phyloP scores from a whole-genome alignment of 2,113 vertebrate species.

The Cheilinus undulatus region DNA sequence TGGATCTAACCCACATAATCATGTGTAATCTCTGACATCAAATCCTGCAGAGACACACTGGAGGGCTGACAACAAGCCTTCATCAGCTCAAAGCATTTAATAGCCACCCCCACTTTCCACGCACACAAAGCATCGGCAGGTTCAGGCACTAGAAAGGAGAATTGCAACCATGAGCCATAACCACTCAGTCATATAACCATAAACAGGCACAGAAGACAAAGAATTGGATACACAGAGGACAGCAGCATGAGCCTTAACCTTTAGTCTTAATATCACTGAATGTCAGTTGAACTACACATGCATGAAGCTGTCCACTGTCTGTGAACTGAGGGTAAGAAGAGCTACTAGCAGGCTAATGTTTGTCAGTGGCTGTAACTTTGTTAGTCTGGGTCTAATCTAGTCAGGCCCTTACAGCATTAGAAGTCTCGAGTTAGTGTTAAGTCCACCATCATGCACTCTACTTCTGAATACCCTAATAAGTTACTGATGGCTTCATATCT shows the following conservation, averaged over 20 bases:
- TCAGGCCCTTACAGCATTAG: conserved; percentile 16
- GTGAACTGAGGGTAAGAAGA: neutral
- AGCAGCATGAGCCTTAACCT: conserved; percentile 8
- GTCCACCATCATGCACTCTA: conserved; percentile 9
- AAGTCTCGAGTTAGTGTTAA: conserved; percentile 6
- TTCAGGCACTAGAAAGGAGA: conserved; percentile 20
- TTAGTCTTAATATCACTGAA: neutral
- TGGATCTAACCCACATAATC: conserved; percentile 73
- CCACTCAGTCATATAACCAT: conserved; percentile 1
- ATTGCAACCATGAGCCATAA: conserved; percentile 1
- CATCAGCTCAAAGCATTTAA: conserved; percentile 60
- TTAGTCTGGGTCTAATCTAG: conserved; percentile 16
- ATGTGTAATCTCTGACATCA: conserved; percentile 78
- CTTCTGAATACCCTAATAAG: conserved; percentile 22
- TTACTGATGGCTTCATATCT: conserved; percentile 7
- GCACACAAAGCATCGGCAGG: conserved; percentile 11
- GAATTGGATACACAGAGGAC: neutral
- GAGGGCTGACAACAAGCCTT: conserved; percentile 61
- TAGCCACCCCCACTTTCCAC: conserved; percentile 28
- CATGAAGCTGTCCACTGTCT: conserved; percentile 6
- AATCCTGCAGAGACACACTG: conserved; percentile 67
- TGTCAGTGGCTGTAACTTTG: conserved; percentile 8
- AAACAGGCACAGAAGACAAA: neutral
- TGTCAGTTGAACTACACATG: conserved; percentile 24
- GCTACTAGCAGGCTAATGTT: neutral